Evolutionary conservation across 2,888 invertebrate species (phyloP), one percentile per base, ranked within the genome.

Genomic region (Exocentrus adspersus): DNA sequence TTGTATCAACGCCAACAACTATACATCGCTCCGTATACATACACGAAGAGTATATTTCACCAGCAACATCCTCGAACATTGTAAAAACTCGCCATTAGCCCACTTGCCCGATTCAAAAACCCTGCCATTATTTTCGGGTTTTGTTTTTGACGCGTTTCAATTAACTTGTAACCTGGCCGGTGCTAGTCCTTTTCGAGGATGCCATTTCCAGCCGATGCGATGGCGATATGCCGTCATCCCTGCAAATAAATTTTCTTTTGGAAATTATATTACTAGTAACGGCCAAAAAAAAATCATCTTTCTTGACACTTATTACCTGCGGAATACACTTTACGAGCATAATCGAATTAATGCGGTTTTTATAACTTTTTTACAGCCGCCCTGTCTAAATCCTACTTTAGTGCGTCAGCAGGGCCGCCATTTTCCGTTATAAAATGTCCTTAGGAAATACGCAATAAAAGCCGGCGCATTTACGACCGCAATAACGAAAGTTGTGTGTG

Each of bases 61-160:
- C 7, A 21, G 19, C 24, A 10, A 42, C 5, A n/a, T 4, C 42
- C 21, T 28, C 16, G 43, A 24, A 14, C 17, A 12, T 28, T 54
- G 21, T 53, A 12, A 43, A 43, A 42, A 43, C 20, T 53, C 6
- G 9, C n/a, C 14, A 19, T 53, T 37, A 12, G 41, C 41, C 30
- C 41, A 53, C 14, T 21, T 41, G 41, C 20, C 1, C 53, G 19
- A 7, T 53, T 12, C 14, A 10, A 53, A 37, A 53, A 12, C 20
- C 5, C 53, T n/a, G 17, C 21, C 37, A 21, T 53, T 41, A 20
- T 45, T 56, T 28, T 43, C 37, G 37, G 28, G n/a, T 21, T 41
- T 41, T 59, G 51, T 24, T 50, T 51, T 42, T 43, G 48, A 58
- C 58, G 42, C n/a, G 20, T 59, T 41, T 24, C 51, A 51, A 59